Evolutionary conservation across 1,140 invertebrate species (phyloP).

Genomic region (Diabrotica virgifera): DNA sequence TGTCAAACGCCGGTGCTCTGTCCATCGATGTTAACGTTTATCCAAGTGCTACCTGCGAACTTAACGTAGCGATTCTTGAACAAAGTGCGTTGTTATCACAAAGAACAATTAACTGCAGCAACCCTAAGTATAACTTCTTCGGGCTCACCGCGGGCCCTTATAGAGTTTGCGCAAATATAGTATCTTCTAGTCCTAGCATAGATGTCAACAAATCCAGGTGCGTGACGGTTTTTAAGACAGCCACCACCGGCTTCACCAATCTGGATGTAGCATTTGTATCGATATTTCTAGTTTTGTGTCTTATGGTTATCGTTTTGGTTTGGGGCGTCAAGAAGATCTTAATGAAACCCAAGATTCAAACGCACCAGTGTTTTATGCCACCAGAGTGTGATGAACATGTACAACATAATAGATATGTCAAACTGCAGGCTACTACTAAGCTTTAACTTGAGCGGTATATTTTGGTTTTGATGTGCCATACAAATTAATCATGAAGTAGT

Average conservation of each 20-base stretch:
- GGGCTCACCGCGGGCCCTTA: constrained; percentile 46
- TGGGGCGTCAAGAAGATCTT: constrained; percentile 56
- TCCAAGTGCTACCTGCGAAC: constrained; percentile 40
- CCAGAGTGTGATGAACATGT: constrained; percentile 51
- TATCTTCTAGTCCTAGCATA: constrained; percentile 30
- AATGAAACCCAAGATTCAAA: constrained; percentile 51
- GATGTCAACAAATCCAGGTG: constrained; percentile 48
- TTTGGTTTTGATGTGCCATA: constrained; percentile 20
- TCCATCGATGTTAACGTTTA: constrained; percentile 38
- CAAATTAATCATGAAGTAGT: background rate
- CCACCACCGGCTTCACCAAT: constrained; percentile 50
- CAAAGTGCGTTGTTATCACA: constrained; percentile 43
- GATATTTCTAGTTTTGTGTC: constrained; percentile 53
- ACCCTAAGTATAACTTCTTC: constrained; percentile 41
- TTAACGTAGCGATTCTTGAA: constrained; percentile 46
- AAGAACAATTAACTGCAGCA: constrained; percentile 43
- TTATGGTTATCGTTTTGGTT: constrained; percentile 53
- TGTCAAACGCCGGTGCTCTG: constrained; percentile 39
- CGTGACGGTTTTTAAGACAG: constrained; percentile 53
- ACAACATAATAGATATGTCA: constrained; percentile 57
- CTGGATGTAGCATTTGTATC: constrained; percentile 55
- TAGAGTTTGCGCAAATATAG: constrained; percentile 45
- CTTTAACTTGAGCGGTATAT: constrained; percentile 15
- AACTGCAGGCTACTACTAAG: constrained; percentile 61
- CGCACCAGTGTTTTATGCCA: constrained; percentile 57